Base-by-base conservation (phyloP, 2,113 vertebrate genomes). In the Cephalopterus ornatus region DNA sequence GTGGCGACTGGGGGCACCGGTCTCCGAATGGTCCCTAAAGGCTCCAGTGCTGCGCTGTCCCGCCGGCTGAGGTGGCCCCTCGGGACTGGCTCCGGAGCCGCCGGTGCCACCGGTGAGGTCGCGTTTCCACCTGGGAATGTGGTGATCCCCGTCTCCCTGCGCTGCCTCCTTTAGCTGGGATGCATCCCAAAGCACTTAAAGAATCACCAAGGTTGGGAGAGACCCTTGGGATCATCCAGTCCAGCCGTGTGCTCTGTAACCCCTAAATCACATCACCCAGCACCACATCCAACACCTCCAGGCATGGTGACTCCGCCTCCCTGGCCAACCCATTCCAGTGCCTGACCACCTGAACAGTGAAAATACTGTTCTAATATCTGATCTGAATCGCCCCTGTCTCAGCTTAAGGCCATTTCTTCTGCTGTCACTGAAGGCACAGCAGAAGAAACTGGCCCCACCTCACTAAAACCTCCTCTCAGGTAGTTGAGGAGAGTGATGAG, bases 61-160 rank as follows among this genome's bases (percentile, higher is more conserved):
- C 21, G 0, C 46, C 8, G 22, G 19, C 33, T 21, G 66, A 27
- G 58, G 35, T 2, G 39, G 32, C 49, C 18, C 5, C 9, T 14
- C 7, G 0, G 16, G 14, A 15, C 2, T 5, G 0, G 24, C 16
- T 32, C 20, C 41, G 32, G 35, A 24, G 9, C 28, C 11, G 37
- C 39, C 18, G 3, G 10, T 27, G 66, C 27, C 12, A 14, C 8
- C 8, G 8, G 26, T 2, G 33, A 55, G 33, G 46, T 17, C 1
- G 3, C 2, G 0, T 12, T 59, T 9, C 24, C 32, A 6, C 47
- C 27, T 2, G 50, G 27, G n/a, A 6, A 26, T 14, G 1, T 2
- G 28, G 55, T 5, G 2, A 16, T 24, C 19, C 14, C 6, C 2
- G 0, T 23, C 30, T 33, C 6, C 1, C 8, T 3, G 21, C 1